These are phyloP conservation scores for Alaudala cheleensis DNA, from an alignment of 2,113 vertebrate species.

Conservation along the genomic window DNA sequence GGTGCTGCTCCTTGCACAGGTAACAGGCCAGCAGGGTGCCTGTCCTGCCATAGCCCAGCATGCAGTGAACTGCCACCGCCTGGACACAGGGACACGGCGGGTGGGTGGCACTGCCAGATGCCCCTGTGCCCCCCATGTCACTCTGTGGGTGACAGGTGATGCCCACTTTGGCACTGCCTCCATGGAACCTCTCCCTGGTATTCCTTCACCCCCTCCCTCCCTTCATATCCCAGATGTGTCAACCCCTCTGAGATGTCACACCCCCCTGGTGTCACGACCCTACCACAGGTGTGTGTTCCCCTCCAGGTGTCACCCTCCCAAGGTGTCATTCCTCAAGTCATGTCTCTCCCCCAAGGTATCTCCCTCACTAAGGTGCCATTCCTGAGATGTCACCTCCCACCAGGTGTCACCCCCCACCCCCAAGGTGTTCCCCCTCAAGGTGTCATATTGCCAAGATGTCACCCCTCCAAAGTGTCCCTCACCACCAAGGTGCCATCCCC, in stretches of 20 bases:
- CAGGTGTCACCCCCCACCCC: background rate
- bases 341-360: background rate
- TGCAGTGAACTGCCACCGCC: slow-evolving; percentile 90
- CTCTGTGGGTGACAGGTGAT: background rate
- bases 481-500: background rate
- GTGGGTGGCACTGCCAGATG: background rate
- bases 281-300: background rate
- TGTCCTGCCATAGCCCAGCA: slow-evolving; percentile 88
- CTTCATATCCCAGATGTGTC: background rate
- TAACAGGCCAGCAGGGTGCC: slow-evolving; percentile 97
- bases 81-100: fast-evolving
- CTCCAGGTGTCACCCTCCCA: background rate
- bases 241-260: background rate
- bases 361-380: background rate
- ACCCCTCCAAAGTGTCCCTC: background rate
- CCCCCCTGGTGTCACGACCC: background rate
- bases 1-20: slow-evolving; percentile 78
- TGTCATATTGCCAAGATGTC: background rate
- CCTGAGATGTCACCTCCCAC: fast-evolving
- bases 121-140: background rate
- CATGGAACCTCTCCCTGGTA: fast-evolving
- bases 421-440: too few species aligned
- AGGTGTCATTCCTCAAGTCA: background rate
- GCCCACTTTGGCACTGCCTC: background rate
- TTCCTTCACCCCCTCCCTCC: background rate